Base-by-base conservation (phyloP, 1,140 invertebrate species). In the Drosophila obscura region DNA sequence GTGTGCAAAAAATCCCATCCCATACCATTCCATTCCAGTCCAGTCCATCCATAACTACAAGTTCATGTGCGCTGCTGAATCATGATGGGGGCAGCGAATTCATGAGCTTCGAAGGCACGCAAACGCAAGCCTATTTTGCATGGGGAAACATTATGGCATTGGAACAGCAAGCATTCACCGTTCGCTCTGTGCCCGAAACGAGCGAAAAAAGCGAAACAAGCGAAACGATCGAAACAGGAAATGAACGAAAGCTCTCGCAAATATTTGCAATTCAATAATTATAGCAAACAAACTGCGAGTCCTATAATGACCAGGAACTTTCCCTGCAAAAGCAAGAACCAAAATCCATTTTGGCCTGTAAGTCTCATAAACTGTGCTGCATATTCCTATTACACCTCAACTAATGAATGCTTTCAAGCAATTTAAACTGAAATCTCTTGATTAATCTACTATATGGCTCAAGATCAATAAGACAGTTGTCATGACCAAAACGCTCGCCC, bases 21-120 rank as follows among this genome's bases (percentile, higher is more conserved):
- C 55, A 68, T 39, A 1, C 19, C 19, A 19, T 1, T 39, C 11
- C 44, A 58, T 41, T 19, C 19, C 19, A 19, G 0, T 19, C 19
- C 19, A 19, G 0, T 39, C 11, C 44, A 58, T 41, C 50, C 48
- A 46, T 45, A 64, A 68, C 62, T 77, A 77, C 87, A 83, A 74
- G 76, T 88, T 89, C 80, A 88, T 83, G 79, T 83, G 55, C 77
- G 51, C 44, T 56, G 74, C 61, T 58, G 62, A 56, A 48, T 63
- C 65, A 69, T 57, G 77, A 69, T 59, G 77, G 75, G 77, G 75
- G 61, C 64, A 64, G 61, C 61, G 45, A 71, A 76, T 66, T 67
- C 73, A 59, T 71, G 69, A 71, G 67, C 69, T 71, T 51, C 56
- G 50, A 53, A 68, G 35, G 11, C 35, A 39, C 35, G 35, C 35